These are phyloP conservation scores for Lochmaea crataegi DNA, from an alignment of 2,888 invertebrate species.

Conservation along the genomic window DNA sequence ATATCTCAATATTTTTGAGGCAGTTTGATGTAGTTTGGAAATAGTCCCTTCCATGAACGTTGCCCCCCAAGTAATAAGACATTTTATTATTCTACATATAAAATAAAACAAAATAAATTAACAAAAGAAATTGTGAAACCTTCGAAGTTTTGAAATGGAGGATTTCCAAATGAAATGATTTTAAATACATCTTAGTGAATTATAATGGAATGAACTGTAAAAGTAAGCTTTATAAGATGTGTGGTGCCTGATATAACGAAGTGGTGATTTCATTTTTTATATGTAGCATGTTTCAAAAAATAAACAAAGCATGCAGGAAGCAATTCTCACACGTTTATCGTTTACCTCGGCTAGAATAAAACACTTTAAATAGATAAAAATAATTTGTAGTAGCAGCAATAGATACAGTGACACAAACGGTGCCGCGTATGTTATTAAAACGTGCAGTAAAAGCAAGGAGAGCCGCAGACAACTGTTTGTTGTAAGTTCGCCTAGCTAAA, in stretches of 20 bases:
- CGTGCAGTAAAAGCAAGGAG: too few species aligned
- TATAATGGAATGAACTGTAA: conserved; percentile 31
- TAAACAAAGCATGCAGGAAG: conserved; percentile 58
- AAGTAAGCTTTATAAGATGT: conserved; percentile 49
- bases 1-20: too few species aligned
- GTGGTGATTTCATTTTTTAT: conserved; percentile 50
- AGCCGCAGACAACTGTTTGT: too few species aligned
- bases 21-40: neutral
- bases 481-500: too few species aligned
- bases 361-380: neutral
- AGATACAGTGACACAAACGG: too few species aligned
- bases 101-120: conserved; percentile 24
- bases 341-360: conserved; percentile 38
- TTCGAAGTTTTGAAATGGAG: conserved; percentile 32
- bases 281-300: conserved; percentile 51
- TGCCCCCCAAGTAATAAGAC: neutral
- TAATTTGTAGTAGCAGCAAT: too few species aligned
- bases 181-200: conserved; percentile 35
- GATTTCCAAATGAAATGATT: conserved; percentile 25
- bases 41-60: neutral
- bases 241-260: conserved; percentile 55
- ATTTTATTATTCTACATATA: conserved; percentile 11
- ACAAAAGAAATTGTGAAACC: conserved; percentile 37
- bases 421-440: too few species aligned
- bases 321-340: conserved; percentile 53